Conservation (phyloP, 2,797 vertebrate species). For the Schizopygopsis pylzovi region DNA sequence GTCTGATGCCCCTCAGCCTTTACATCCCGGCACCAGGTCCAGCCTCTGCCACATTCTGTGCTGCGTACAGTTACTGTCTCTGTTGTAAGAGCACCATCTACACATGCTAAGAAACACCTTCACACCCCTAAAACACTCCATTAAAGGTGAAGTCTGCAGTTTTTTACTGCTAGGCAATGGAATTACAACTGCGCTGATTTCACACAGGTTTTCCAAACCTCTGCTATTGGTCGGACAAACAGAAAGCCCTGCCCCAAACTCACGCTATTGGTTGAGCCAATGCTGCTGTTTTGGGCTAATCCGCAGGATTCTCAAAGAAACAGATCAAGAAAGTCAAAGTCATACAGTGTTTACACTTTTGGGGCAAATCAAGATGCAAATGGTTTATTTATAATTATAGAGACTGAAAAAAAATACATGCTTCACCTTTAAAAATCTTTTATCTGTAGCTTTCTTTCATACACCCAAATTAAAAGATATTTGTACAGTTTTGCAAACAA, state of each 20-base stretch:
- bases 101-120: slow-evolving; percentile 52
- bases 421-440: slow-evolving; percentile 32
- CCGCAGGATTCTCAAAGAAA: background rate
- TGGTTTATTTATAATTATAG: background rate
- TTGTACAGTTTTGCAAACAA: slow-evolving; percentile 77
- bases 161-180: background rate
- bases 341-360: background rate
- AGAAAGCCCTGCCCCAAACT: background rate
- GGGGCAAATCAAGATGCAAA: background rate
- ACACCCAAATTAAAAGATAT: slow-evolving; percentile 57
- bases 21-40: slow-evolving; percentile 49
- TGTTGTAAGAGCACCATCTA: slow-evolving; percentile 63
- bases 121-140: background rate
- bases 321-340: background rate
- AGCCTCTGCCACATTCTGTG: slow-evolving; percentile 58
- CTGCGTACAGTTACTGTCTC: slow-evolving; percentile 70
- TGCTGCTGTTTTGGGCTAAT: background rate
- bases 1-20: slow-evolving; percentile 27
- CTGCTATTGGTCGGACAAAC: background rate
- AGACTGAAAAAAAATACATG: background rate
- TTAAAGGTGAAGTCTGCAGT: slow-evolving; percentile 23
- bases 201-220: background rate
- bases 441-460: slow-evolving; percentile 1
- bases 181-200: background rate
- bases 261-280: background rate